Evolutionary conservation across 2,888 invertebrate species (phyloP).

Genomic region (Cephus sareptanus): DNA sequence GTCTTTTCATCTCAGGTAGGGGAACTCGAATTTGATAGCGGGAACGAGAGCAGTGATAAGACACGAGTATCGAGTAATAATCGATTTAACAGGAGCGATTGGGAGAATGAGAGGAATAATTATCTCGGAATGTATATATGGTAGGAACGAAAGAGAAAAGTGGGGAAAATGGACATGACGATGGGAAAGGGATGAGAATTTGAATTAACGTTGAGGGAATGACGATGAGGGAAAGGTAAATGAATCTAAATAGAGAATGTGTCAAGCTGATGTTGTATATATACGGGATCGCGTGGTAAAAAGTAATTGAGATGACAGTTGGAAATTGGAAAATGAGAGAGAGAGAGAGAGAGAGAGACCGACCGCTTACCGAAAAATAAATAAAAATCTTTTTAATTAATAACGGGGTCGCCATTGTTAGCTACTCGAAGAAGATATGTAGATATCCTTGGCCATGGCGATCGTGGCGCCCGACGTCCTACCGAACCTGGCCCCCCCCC

Average conservation of each 20-base stretch:
- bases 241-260: background rate
- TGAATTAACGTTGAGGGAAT: slow-evolving; percentile 4
- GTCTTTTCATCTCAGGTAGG: background rate
- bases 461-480: background rate
- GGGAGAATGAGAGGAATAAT: slow-evolving; percentile 21
- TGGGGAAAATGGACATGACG: slow-evolving; percentile 8
- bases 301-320: background rate
- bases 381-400: slow-evolving; percentile 1
- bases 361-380: background rate
- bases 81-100: slow-evolving; percentile 23
- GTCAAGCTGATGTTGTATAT: background rate
- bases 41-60: slow-evolving; percentile 27
- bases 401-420: background rate
- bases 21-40: slow-evolving; percentile 12
- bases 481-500: background rate
- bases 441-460: background rate
- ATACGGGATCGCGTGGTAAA: background rate
- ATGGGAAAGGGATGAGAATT: slow-evolving; percentile 4
- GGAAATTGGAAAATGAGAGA: background rate
- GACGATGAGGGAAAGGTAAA: slow-evolving; percentile 6
- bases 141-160: slow-evolving; percentile 19
- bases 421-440: background rate
- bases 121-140: slow-evolving; percentile 25
- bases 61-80: slow-evolving; percentile 30
- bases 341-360: background rate